Percentiles rank a stretch among this genome's conserved stretches.
Evolutionary conservation across 2,797 vertebrate genomes (phyloP).

Genomic region (Etheostoma perlongum): DNA sequence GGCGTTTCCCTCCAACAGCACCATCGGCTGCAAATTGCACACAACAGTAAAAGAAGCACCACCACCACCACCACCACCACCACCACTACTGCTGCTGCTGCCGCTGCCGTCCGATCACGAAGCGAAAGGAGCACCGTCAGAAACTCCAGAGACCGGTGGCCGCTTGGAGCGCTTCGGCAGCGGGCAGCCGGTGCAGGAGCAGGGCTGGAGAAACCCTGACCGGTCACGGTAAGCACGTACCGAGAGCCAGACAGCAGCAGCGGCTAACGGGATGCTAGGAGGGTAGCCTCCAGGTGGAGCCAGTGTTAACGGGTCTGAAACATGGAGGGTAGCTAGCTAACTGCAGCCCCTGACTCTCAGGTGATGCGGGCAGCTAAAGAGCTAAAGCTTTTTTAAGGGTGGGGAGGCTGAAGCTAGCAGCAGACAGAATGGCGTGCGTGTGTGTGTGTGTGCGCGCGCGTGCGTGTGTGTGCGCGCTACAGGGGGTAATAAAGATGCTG

Average conservation of each 20-base stretch:
- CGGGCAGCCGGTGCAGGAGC: slow-evolving; percentile 52
- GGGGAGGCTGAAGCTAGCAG: background rate
- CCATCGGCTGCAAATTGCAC: slow-evolving; percentile 79
- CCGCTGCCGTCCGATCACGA: too few relatives aligned
- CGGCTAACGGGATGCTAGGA: slow-evolving; percentile 58
- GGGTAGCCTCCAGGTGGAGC: slow-evolving; percentile 53
- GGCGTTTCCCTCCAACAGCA: slow-evolving; percentile 71
- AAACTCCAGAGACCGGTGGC: slow-evolving; percentile 11
- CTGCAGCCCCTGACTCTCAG: slow-evolving; percentile 18
- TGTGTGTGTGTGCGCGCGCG: too few relatives aligned
- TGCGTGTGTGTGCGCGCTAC: background rate
- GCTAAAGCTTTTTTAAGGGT: too few relatives aligned
- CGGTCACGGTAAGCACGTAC: slow-evolving; percentile 59
- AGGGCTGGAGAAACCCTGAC: slow-evolving; percentile 33
- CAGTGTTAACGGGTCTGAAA: slow-evolving; percentile 39
- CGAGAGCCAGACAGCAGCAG: slow-evolving; percentile 42
- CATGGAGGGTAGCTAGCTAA: slow-evolving; percentile 54
- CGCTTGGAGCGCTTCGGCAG: slow-evolving; percentile 2
- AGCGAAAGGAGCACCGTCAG: background rate
- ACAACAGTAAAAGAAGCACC: slow-evolving; percentile 58
- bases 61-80: too few relatives aligned
- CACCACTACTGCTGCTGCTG: too few relatives aligned
- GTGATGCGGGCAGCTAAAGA: background rate
- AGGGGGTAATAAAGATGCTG: background rate
- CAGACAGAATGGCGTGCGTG: slow-evolving; percentile 15